Conservation (phyloP, 2,888 invertebrate species). For the Masnerella sp. region DNA sequence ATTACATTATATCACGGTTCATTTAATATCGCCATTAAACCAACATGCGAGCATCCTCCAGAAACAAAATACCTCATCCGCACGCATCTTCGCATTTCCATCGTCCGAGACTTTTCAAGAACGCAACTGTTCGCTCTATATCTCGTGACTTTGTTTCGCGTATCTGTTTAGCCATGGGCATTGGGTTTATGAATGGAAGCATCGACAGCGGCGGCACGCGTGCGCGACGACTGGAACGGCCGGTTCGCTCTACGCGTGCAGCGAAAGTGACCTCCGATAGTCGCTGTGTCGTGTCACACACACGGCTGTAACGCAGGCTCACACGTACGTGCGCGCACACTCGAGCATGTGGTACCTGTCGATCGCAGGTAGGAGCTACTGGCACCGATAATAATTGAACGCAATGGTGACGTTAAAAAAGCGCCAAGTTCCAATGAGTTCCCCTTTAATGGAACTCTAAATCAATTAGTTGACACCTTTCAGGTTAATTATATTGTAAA, state of each 20-base stretch:
- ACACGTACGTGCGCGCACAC: conserved; percentile 54
- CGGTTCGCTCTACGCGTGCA: conserved; percentile 63
- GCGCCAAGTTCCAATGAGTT: conserved; percentile 18
- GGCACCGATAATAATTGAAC: conserved; percentile 67
- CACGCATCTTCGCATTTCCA: no score
- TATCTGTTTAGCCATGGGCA: conserved; percentile 52
- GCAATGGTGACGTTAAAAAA: conserved; percentile 37
- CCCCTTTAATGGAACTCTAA: conserved; percentile 39
- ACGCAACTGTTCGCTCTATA: conserved; percentile 10
- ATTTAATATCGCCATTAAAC: no score
- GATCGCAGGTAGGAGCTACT: conserved; percentile 61
- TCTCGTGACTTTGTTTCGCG: conserved; percentile 41
- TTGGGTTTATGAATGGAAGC: conserved; percentile 71
- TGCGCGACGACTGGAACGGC: conserved; percentile 71
- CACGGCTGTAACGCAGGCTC: conserved; percentile 34
- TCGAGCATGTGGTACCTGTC: conserved; percentile 54
- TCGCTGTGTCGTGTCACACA: conserved; percentile 45
- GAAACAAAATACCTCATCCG: no score
- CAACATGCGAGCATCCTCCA: no score
- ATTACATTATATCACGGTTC: no score
- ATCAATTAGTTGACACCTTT: conserved; percentile 44
- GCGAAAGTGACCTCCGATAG: conserved; percentile 71
- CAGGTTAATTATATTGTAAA: conserved; percentile 18
- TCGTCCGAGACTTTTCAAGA: conserved; percentile 12
- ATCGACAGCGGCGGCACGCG: conserved; percentile 66